Percentiles rank a stretch among this genome's conserved stretches.
Evolutionary conservation across 2,113 vertebrate species (phyloP).

Genomic region (Mesoclemmys tuberculata): DNA sequence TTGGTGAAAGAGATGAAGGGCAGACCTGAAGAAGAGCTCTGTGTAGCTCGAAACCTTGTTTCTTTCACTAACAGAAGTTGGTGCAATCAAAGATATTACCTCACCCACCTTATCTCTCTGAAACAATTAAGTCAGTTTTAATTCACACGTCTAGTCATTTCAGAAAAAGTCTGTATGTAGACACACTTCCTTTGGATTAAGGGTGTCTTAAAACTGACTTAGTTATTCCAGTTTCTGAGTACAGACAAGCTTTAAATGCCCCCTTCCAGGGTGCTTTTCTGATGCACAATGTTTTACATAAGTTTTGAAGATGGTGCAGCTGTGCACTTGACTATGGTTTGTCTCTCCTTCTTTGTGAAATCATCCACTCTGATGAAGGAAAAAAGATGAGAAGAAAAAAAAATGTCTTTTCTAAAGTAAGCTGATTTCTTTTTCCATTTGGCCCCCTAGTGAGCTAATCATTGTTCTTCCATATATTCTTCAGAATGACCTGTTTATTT

Average conservation of each 20-base stretch:
- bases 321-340: constrained; percentile 20
- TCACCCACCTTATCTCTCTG: too few relatives aligned
- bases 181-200: neutral
- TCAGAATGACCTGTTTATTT: neutral
- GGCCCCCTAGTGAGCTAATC: neutral
- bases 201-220: neutral
- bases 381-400: neutral
- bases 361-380: neutral
- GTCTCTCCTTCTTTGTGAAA: neutral
- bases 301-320: constrained; percentile 32
- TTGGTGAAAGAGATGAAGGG: too few relatives aligned
- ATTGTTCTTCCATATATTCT: neutral
- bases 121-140: neutral
- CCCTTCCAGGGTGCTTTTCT: neutral
- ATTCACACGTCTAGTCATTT: neutral
- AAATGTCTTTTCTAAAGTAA: neutral
- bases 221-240: neutral
- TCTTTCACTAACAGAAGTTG: too few relatives aligned
- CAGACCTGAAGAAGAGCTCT: too few relatives aligned
- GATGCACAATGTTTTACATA: neutral
- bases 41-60: too few relatives aligned
- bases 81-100: too few relatives aligned
- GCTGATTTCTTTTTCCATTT: neutral
- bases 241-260: neutral
- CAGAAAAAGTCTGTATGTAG: accelerated